These are phyloP conservation scores for Drosophila siamana DNA, from an alignment of 2,888 invertebrate genomes.

Conservation along the genomic window DNA sequence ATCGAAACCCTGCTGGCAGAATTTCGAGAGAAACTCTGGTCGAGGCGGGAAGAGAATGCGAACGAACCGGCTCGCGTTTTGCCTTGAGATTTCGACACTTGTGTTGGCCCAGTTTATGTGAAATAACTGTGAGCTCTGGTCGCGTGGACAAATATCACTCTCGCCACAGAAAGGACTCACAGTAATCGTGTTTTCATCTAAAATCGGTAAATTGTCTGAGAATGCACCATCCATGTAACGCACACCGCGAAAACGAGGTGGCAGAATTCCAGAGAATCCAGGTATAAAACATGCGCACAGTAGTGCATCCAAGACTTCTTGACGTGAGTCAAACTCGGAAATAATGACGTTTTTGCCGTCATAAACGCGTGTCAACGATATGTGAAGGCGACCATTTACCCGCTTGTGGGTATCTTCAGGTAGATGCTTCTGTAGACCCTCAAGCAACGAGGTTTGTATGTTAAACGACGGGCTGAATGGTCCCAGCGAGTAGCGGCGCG, in stretches of 20 bases:
- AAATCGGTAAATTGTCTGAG: conserved; percentile 96
- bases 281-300: conserved; percentile 98
- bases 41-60: conserved; percentile 97
- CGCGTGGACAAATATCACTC: conserved; percentile 97
- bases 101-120: conserved; percentile 95
- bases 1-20: conserved; percentile 99
- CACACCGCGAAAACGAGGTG: conserved; percentile 94
- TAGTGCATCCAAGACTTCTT: conserved; percentile 96
- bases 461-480: conserved; percentile 98
- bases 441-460: conserved; percentile 94
- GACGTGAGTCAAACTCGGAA: conserved; percentile 94
- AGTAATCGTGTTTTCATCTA: conserved; percentile 97
- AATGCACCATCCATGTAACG: conserved; percentile 98
- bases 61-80: conserved; percentile 96
- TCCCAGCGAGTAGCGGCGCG: conserved; percentile 94
- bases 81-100: conserved; percentile 95
- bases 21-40: conserved; percentile 95
- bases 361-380: conserved; percentile 96
- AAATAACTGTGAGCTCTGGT: conserved; percentile 93
- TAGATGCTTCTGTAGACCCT: conserved; percentile 93
- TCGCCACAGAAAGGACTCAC: conserved; percentile 99
- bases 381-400: conserved; percentile 95
- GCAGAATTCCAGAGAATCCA: conserved; percentile 95
- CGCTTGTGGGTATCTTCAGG: conserved; percentile 96
- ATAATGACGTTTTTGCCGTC: conserved; percentile 98